Evolutionary conservation across 2,113 vertebrate species (phyloP).

Genomic region (Clarias gariepinus): DNA sequence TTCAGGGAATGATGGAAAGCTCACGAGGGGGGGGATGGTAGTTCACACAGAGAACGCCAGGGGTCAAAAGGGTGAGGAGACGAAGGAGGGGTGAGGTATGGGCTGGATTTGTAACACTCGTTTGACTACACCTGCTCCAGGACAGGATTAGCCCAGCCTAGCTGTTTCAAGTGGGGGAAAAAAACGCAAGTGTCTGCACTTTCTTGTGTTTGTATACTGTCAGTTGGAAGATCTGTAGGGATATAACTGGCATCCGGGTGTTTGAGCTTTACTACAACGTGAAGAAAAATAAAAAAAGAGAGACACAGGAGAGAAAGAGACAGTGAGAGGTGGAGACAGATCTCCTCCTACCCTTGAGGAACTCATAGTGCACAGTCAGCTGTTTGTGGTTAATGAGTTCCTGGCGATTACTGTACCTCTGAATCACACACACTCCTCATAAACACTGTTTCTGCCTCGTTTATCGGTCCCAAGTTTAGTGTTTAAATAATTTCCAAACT

Average conservation of each 20-base stretch:
- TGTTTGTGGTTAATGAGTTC: slow-evolving; percentile 40
- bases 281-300: not conserved
- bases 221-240: slow-evolving; percentile 20
- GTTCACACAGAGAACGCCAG: slow-evolving; percentile 40
- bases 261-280: slow-evolving; percentile 6
- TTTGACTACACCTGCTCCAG: slow-evolving; percentile 53
- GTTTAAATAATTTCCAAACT: not conserved
- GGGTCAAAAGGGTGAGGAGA: slow-evolving; percentile 43
- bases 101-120: slow-evolving; percentile 35
- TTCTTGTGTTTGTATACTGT: slow-evolving; percentile 33
- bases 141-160: slow-evolving; percentile 48
- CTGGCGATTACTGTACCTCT: slow-evolving; percentile 31
- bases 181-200: slow-evolving; percentile 27
- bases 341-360: slow-evolving; percentile 16
- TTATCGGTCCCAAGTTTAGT: not conserved
- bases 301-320: not conserved
- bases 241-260: not conserved
- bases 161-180: slow-evolving; percentile 12
- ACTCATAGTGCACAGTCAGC: slow-evolving; percentile 14
- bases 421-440: slow-evolving; percentile 16
- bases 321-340: not conserved
- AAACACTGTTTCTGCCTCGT: not conserved
- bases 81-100: slow-evolving; percentile 32
- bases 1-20: slow-evolving; percentile 19
- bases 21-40: slow-evolving; percentile 32